These are phyloP conservation scores for rat (Rattus norvegicus) DNA, from an alignment of 2,113 vertebrate genomes.

Conservation along the genomic window DNA sequence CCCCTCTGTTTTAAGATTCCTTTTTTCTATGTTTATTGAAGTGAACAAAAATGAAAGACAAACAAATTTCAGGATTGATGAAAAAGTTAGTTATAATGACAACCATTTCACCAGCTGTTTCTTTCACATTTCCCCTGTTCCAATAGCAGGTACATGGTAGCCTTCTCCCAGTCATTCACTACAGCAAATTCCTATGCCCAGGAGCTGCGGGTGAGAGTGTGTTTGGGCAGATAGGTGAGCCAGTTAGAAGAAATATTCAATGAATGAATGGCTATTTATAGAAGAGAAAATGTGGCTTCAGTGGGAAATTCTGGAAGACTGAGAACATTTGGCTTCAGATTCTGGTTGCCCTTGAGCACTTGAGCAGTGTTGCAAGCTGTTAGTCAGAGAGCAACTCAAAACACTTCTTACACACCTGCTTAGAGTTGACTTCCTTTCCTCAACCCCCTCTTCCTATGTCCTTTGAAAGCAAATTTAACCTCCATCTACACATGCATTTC, in stretches of 20 bases:
- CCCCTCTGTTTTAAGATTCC: not conserved
- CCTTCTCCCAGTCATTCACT: not conserved
- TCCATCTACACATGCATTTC: not conserved
- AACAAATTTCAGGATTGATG: not conserved
- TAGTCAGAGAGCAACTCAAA: not conserved
- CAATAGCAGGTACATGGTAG: not conserved
- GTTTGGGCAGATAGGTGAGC: not conserved
- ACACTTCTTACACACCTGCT: not conserved
- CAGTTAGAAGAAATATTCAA: not conserved
- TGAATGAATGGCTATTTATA: not conserved
- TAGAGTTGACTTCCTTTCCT: not conserved
- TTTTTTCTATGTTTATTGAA: not conserved
- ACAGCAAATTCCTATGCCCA: not conserved
- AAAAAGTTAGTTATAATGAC: not conserved
- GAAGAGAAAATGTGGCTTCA: not conserved
- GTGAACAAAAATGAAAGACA: not conserved
- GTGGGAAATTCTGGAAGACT: not conserved
- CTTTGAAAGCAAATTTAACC: not conserved
- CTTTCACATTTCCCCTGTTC: not conserved
- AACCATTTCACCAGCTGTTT: not conserved
- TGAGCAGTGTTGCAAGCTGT: not conserved
- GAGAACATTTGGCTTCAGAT: not conserved
- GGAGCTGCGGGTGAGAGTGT: not conserved
- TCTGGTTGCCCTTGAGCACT: not conserved
- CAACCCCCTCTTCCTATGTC: not conserved